These are phyloP conservation scores for Tinamus major DNA, from an alignment of 2,797 vertebrate genomes.

Conservation along the genomic window DNA sequence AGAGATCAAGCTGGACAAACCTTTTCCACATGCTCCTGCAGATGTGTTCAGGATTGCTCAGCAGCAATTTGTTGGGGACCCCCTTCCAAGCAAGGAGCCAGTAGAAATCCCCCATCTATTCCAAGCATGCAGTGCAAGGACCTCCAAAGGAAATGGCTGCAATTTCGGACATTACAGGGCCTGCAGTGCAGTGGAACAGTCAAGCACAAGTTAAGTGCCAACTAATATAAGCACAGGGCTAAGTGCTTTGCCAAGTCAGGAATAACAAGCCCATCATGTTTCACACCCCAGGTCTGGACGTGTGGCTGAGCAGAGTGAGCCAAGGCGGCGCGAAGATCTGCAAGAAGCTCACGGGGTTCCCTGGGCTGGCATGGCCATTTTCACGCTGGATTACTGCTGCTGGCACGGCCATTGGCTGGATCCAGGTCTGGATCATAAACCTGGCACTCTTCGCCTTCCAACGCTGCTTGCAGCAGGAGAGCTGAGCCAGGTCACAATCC, in stretches of 20 bases:
- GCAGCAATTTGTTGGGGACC: rapidly evolving
- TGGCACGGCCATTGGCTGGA: background rate
- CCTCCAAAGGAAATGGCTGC: background rate
- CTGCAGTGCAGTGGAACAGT: rapidly evolving
- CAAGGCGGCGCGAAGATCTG: background rate
- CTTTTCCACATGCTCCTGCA: rapidly evolving
- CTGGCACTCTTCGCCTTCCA: background rate
- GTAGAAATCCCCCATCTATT: background rate
- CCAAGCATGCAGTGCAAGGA: rapidly evolving
- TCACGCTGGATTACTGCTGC: background rate
- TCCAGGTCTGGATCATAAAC: background rate
- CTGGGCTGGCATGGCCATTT: background rate
- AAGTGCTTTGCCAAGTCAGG: background rate
- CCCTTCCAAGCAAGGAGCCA: background rate
- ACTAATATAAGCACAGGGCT: background rate
- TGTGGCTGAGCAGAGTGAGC: background rate
- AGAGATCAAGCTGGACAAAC: rapidly evolving
- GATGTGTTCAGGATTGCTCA: rapidly evolving
- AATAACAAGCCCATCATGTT: background rate
- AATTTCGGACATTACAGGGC: rapidly evolving
- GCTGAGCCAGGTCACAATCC: rapidly evolving
- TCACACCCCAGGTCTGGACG: background rate
- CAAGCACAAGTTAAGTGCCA: rapidly evolving
- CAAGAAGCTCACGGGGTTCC: background rate
- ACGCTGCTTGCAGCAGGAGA: rapidly evolving